phyloP scores from a whole-genome alignment of 1,140 invertebrate species.

The Thaumetopoea pityocampa region DNA sequence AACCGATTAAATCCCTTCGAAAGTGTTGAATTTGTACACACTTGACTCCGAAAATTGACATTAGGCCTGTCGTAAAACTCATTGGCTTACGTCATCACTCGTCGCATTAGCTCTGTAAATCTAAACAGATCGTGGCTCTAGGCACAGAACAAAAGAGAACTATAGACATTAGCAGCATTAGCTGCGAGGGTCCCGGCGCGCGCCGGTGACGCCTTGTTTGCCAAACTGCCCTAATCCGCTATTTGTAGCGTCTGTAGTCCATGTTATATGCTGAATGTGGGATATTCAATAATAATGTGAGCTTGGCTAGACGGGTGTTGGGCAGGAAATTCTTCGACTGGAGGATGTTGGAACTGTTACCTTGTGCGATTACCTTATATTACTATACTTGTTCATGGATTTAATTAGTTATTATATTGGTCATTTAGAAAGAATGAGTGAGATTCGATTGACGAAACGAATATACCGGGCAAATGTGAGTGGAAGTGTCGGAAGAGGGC shows the following conservation, averaged over 20 bases:
- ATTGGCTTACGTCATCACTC: constrained; percentile 39
- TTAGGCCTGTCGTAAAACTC: constrained; percentile 40
- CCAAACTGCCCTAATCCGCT: constrained; percentile 75
- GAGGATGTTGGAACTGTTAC: no score
- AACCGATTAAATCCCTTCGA: neutral
- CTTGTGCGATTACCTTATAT: no score
- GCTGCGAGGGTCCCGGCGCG: constrained; percentile 52
- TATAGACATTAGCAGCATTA: constrained; percentile 73
- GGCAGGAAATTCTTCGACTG: no score
- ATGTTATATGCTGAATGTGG: constrained; percentile 6
- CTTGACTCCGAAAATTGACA: constrained; percentile 11
- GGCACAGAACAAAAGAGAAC: constrained; percentile 52
- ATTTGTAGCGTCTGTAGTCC: constrained; percentile 55
- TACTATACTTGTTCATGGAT: no score
- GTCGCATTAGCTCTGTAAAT: constrained; percentile 59
- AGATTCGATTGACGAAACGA: no score
- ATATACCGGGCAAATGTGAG: no score
- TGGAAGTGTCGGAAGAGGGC: no score
- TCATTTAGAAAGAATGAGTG: no score
- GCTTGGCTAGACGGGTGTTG: no score
- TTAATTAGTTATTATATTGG: no score
- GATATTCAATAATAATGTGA: no score
- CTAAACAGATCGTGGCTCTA: constrained; percentile 58
- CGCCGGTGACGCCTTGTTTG: constrained; percentile 71
- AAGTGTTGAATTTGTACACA: constrained; percentile 1